Base-by-base conservation (phyloP, 2,797 vertebrate species). In the Eremophila alpestris region DNA sequence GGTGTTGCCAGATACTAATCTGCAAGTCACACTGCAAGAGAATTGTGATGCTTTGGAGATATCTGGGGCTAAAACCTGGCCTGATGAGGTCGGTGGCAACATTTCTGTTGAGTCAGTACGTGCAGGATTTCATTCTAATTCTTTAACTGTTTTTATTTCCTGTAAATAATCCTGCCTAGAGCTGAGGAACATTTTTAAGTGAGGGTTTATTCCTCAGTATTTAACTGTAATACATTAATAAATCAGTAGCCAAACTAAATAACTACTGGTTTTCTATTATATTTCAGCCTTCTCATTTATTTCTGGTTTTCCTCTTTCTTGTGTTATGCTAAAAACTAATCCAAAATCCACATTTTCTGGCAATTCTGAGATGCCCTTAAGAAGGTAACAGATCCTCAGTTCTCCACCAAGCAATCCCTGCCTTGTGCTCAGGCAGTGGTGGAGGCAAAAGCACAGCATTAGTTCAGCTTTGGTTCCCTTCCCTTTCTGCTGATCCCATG, bases 201-300 rank as follows among this genome's bases (percentile, higher is more conserved):
- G 73, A 83, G 43, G 69, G 36, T 71, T 94, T 89, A 87, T 67
- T 83, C 43, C 68, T 81, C 65, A 78, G 49, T 74, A 26, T 13
- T 3, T 94, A 75, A 77, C 76, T 83, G 16, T 41, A 89, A 75
- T 24, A 38, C 67, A 86, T 91, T 78, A 95, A 91, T 75, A 65
- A 91, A 78, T 75, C 4, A 1, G 69, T 71, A 76, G 89, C 94
- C 94, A 94, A 92, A 91, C 58, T 73, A 96, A 96, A 89, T 94
- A 95, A 83, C 69, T 68, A 34, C 51, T 62, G 30, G 21, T 30
- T 92, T 70, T 71, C 0, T 0, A 60, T 77, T 78, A 34, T 40
- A 34, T 75, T 87, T 80, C 69, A 85, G 55, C 65, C 36, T 81
- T 93, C 62, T 54, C 58, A 55, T 75, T 89, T 83, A 69, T 75